phyloP scores from a whole-genome alignment of 2,888 invertebrate genomes.

The Orgyia antiqua region DNA sequence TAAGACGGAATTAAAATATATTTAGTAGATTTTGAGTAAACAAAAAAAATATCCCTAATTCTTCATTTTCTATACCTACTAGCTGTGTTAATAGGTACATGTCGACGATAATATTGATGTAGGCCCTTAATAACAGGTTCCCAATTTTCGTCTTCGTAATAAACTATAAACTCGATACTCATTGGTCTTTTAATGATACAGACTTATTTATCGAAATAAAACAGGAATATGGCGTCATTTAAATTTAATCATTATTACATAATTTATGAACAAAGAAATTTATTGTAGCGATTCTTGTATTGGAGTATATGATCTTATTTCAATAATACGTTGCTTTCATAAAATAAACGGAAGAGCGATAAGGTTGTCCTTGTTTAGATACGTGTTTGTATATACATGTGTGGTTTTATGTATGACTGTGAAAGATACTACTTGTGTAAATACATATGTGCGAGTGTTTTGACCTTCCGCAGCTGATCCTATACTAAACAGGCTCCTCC shows the following conservation, averaged over 20 bases:
- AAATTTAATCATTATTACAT: conserved; percentile 15
- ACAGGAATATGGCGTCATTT: background rate
- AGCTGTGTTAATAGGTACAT: too few relatives aligned
- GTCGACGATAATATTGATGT: too few relatives aligned
- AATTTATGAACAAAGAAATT: conserved; percentile 18
- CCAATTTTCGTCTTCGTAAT: too few relatives aligned
- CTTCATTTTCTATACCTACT: too few relatives aligned
- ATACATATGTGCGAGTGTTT: conserved; percentile 35
- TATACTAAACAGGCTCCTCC: conserved; percentile 26
- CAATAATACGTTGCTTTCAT: conserved; percentile 39
- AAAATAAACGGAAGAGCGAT: conserved; percentile 50
- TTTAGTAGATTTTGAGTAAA: too few relatives aligned
- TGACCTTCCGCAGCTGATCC: conserved; percentile 59
- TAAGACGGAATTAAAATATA: too few relatives aligned
- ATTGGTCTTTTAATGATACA: too few relatives aligned
- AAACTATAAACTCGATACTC: too few relatives aligned
- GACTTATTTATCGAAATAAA: background rate
- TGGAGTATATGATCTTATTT: conserved; percentile 21
- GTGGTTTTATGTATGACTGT: conserved; percentile 24
- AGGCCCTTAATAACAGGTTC: too few relatives aligned
- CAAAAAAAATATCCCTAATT: too few relatives aligned
- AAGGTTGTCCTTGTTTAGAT: conserved; percentile 44
- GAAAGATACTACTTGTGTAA: conserved; percentile 18
- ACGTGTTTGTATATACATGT: conserved; percentile 30
- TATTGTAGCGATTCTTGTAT: conserved; percentile 18